phyloP scores from a whole-genome alignment of 2,113 vertebrate genomes.

The Vulpes vulpes region DNA sequence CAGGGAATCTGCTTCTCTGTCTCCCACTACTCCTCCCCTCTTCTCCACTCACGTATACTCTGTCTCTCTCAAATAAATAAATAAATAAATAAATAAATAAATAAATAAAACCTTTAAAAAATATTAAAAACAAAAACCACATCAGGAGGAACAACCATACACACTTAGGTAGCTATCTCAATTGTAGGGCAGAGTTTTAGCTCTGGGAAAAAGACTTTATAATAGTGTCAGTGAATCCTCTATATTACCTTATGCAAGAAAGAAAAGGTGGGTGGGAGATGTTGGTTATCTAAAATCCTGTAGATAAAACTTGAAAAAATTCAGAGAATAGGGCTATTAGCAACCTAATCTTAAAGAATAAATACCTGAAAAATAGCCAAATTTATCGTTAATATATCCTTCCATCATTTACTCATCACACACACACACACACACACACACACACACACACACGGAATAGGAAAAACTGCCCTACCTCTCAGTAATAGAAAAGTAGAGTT shows the following conservation, averaged over 20 bases:
- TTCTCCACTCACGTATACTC: too few species aligned
- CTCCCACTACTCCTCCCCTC: too few species aligned
- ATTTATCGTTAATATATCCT: not conserved
- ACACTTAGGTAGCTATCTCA: not conserved
- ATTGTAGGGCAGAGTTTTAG: not conserved
- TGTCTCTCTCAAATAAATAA: too few species aligned
- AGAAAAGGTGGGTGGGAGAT: not conserved
- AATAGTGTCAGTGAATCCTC: not conserved
- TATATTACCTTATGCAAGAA: not conserved
- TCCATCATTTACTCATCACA: not conserved
- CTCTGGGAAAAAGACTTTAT: not conserved
- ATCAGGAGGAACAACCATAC: not conserved
- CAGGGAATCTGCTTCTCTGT: too few species aligned
- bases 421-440: too few species aligned
- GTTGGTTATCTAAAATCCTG: not conserved
- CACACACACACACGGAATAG: not conserved
- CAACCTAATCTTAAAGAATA: not conserved
- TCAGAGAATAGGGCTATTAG: not conserved
- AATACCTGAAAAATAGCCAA: not conserved
- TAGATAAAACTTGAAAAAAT: not conserved
- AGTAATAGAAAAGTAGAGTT: not conserved
- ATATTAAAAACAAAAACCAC: not conserved
- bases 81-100: too few species aligned
- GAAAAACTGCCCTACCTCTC: not conserved
- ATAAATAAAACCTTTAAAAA: too few species aligned